Percentiles rank a stretch among this genome's conserved stretches.
phyloP scores from a whole-genome alignment of 2,797 vertebrate species.

The Margarornis squamiger region DNA sequence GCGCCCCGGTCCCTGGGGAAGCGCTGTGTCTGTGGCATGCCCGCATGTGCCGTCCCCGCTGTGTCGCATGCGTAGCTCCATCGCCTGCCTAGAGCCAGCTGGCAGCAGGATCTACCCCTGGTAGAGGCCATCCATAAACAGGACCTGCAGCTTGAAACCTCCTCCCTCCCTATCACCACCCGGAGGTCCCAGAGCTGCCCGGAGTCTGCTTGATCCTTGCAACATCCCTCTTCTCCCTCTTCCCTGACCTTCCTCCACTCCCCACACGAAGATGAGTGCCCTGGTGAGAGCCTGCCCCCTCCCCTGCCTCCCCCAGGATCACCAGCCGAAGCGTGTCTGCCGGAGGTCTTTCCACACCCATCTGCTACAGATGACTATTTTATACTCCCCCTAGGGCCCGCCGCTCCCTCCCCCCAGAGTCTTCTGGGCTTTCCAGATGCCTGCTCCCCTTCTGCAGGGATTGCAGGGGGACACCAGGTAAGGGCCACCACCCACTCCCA shows the following conservation, averaged over 20 bases:
- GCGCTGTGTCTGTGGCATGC: constrained; percentile 62
- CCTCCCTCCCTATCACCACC: background rate
- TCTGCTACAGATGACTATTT: constrained; percentile 65
- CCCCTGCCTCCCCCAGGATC: constrained; percentile 21
- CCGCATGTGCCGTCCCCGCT: constrained; percentile 56
- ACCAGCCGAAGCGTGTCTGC: background rate
- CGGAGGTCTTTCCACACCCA: background rate
- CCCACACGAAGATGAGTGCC: background rate
- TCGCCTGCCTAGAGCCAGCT: constrained; percentile 60
- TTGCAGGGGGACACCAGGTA: constrained; percentile 73
- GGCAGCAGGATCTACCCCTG: constrained; percentile 46
- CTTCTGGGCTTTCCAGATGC: constrained; percentile 72
- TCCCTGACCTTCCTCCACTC: background rate
- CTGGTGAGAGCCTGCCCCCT: background rate
- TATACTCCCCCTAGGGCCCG: constrained; percentile 73
- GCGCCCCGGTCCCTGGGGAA: background rate
- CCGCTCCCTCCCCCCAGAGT: constrained; percentile 68
- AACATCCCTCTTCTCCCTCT: background rate
- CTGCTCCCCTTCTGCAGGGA: constrained; percentile 69
- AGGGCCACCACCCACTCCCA: constrained; percentile 48
- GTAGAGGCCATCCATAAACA: constrained; percentile 73
- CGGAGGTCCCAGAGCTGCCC: background rate
- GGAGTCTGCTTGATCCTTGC: constrained; percentile 17
- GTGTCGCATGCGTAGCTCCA: constrained; percentile 55
- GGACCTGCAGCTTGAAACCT: constrained; percentile 50